A percentile compares a stretch with the other conserved stretches of the same genome.
These are phyloP conservation scores for Australoheros scitulus DNA, from an alignment of 2,113 vertebrate genomes.

Conservation along the genomic window DNA sequence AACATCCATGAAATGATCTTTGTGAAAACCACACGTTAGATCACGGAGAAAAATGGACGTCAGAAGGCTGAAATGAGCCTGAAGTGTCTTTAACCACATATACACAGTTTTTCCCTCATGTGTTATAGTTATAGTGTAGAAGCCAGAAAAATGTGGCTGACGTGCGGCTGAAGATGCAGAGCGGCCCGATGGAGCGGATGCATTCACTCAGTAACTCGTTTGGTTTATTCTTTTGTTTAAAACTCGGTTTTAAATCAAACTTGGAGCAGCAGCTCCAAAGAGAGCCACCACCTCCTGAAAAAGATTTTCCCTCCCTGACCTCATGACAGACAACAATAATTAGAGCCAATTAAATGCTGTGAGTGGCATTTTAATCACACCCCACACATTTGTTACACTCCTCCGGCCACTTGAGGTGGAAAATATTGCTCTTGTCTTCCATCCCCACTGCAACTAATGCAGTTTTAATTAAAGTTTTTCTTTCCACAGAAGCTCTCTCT, in stretches of 20 bases:
- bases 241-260: neutral
- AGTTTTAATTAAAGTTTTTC: constrained; percentile 61
- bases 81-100: neutral
- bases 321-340: constrained; percentile 49
- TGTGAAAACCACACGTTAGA: neutral
- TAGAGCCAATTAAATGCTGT: constrained; percentile 46
- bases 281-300: neutral
- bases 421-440: constrained; percentile 60
- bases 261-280: neutral
- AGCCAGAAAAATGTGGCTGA: too few relatives aligned
- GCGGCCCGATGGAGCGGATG: neutral
- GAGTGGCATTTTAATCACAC: constrained; percentile 56
- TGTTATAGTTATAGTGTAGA: too few relatives aligned
- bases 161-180: neutral
- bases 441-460: constrained; percentile 53
- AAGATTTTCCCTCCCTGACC: constrained; percentile 43
- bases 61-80: neutral
- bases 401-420: constrained; percentile 30
- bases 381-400: constrained; percentile 53
- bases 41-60: neutral
- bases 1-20: neutral
- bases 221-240: neutral
- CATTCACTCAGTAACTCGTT: neutral
- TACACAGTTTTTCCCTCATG: neutral
- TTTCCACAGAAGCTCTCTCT: constrained; percentile 19